Base-by-base conservation (phyloP, 2,797 vertebrate genomes). In the Myotis pilosus region DNA sequence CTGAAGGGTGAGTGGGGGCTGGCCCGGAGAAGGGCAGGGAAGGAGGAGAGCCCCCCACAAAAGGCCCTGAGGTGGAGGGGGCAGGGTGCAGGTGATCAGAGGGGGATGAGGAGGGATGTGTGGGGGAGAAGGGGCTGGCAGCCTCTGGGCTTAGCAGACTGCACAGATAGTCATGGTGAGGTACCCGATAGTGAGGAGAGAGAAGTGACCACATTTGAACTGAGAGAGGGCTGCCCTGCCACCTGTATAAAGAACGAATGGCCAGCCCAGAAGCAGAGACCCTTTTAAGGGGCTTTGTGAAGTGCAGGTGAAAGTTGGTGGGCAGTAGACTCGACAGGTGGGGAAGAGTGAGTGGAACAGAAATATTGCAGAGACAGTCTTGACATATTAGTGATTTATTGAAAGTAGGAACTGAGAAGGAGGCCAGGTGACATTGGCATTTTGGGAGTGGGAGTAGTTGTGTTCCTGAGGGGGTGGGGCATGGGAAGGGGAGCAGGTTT, bases 91-190 rank as follows among this genome's bases (percentile, higher is more conserved):
- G 49, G 33, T 30, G 57, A 44, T 55, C 11, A 30, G 47, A 38
- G 41, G 6, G 22, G 22, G 30, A 49, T 10, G 22, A 8, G 0
- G 11, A 64, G 51, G 68, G 72, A 5, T 2, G 0, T 44, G 25
- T 41, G 62, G 28, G 20, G 33, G 20, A 0, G 25, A 83, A 6
- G 11, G 11, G 12, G 5, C 44, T 10, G 41, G 80, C 30, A 12
- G 49, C 5, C 8, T 8, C 49, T 28, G 19, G 33, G 33, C 38
- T 72, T 53, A 57, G 62, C 7, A 28, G 15, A 25, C 44, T 76
- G 4, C 13, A 75, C 13, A 1, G 10, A 33, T 22, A 15, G 1
- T 60, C 53, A 23, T 2, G 2, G 13, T 4, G 13, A n/a, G 4
- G n/a, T 17, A 20, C 4, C 15, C 15, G 16, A 1, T 28, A 51